phyloP scores from a whole-genome alignment of 2,888 invertebrate species.

The Rambutsinella grinnellia region DNA sequence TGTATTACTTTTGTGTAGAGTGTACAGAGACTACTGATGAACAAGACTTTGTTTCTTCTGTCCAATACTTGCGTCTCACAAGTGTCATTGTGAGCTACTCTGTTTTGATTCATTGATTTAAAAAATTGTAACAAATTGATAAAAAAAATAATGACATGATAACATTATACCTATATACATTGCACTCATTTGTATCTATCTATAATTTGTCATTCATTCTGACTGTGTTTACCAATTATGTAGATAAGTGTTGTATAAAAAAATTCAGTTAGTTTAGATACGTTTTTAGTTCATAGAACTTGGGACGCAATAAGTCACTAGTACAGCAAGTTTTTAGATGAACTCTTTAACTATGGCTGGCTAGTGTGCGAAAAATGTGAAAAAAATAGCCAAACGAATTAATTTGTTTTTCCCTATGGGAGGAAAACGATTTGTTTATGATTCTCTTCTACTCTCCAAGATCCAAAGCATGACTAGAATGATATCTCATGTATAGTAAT shows the following conservation, averaged over 20 bases:
- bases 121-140: background rate
- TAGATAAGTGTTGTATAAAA: background rate
- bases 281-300: background rate
- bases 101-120: background rate
- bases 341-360: background rate
- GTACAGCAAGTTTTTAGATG: too few species aligned
- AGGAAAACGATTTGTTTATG: background rate
- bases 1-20: background rate
- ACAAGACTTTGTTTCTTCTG: background rate
- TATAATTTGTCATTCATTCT: constrained; percentile 33
- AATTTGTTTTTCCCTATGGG: background rate
- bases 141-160: constrained; percentile 23
- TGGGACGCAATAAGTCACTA: too few species aligned
- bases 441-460: background rate
- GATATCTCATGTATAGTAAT: background rate
- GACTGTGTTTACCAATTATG: constrained; percentile 37
- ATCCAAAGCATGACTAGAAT: background rate
- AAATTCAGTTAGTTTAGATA: background rate
- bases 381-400: background rate
- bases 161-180: constrained; percentile 4
- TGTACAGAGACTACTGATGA: background rate
- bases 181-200: constrained; percentile 21
- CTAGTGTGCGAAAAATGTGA: background rate
- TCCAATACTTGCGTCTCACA: background rate
- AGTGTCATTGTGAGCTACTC: background rate